Conservation (phyloP, 1,140 invertebrate genomes). For the Drosophila tani region DNA sequence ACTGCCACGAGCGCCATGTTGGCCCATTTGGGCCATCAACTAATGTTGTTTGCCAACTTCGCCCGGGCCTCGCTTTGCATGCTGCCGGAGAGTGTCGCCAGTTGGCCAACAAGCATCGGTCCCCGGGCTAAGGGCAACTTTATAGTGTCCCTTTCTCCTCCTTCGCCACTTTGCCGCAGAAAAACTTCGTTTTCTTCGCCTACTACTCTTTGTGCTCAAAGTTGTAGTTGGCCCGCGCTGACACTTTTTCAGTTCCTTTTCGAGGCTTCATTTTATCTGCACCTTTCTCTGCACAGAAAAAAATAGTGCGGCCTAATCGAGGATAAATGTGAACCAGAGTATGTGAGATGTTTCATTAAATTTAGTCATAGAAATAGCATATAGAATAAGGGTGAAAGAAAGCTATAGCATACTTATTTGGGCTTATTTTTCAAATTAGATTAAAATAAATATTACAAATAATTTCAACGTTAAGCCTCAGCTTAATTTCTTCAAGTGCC, state of each 20-base stretch:
- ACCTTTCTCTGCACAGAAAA: neutral
- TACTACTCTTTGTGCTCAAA: slow-evolving; percentile 32
- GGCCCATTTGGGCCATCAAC: slow-evolving; percentile 81
- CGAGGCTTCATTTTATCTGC: slow-evolving; percentile 67
- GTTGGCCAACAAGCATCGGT: slow-evolving; percentile 47
- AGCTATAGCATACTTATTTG: neutral
- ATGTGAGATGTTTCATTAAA: neutral
- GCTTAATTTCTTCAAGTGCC: neutral
- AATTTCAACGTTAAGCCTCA: no score
- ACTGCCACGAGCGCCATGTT: slow-evolving; percentile 79
- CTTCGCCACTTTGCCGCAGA: slow-evolving; percentile 17
- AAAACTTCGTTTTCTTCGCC: slow-evolving; percentile 59
- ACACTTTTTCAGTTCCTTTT: slow-evolving; percentile 73
- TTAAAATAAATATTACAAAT: neutral
- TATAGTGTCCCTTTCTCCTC: slow-evolving; percentile 14
- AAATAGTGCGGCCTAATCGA: neutral
- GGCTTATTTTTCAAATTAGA: no score
- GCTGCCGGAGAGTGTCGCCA: slow-evolving; percentile 53
- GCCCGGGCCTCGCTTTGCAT: slow-evolving; percentile 59
- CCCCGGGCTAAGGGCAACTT: slow-evolving; percentile 42
- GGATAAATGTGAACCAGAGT: neutral
- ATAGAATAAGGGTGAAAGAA: neutral
- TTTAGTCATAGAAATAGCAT: no score
- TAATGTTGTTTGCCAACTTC: slow-evolving; percentile 82
- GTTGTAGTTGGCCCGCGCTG: slow-evolving; percentile 69